phyloP scores from a whole-genome alignment of 92 coral and sea anemone genomes.

The Parazoanthus darwini region DNA sequence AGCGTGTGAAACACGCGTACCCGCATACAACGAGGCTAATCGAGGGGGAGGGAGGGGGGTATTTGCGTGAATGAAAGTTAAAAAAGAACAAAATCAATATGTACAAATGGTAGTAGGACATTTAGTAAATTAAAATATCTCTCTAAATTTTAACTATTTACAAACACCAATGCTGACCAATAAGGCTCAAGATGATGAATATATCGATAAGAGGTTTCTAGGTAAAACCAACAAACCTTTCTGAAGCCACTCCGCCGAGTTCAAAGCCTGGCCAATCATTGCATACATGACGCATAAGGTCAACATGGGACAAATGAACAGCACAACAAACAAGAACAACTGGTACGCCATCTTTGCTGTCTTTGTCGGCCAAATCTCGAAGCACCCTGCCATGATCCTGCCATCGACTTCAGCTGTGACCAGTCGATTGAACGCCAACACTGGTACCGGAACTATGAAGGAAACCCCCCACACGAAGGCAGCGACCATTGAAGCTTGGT shows the following conservation, averaged over 20 bases:
- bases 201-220: background rate
- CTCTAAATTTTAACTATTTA: too few species aligned
- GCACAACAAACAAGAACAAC: conserved; percentile 46
- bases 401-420: conserved; percentile 34
- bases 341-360: conserved; percentile 46
- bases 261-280: conserved; percentile 34
- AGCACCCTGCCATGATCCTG: conserved; percentile 41
- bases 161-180: background rate
- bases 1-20: too few species aligned
- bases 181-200: background rate
- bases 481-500: conserved; percentile 40
- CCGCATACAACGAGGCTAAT: too few species aligned
- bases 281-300: conserved; percentile 59
- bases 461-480: conserved; percentile 54
- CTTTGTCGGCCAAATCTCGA: conserved; percentile 59
- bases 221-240: conserved; percentile 14
- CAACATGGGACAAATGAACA: conserved; percentile 55
- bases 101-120: too few species aligned
- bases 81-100: too few species aligned
- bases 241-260: conserved; percentile 34
- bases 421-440: conserved; percentile 48
- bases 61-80: too few species aligned
- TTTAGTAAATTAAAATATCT: too few species aligned
- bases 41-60: too few species aligned
- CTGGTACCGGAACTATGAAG: conserved; percentile 51